These are phyloP conservation scores for Megaustenia siamemsis DNA, from an alignment of 2,888 invertebrate genomes.

Conservation along the genomic window DNA sequence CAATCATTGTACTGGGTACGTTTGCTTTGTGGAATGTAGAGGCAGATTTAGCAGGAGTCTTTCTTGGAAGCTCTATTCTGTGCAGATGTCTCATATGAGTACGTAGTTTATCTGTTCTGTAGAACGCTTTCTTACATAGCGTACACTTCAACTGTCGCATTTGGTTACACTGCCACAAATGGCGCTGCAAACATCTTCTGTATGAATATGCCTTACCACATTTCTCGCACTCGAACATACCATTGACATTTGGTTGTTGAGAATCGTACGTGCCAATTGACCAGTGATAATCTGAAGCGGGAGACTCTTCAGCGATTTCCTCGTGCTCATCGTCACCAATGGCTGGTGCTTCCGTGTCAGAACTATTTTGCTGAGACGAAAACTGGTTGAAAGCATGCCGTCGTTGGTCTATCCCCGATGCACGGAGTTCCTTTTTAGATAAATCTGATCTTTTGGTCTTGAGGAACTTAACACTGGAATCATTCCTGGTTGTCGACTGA, in stretches of 20 bases:
- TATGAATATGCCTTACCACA: slow-evolving; percentile 50
- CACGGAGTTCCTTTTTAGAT: not conserved
- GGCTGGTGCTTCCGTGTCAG: not conserved
- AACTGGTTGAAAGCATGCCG: not conserved
- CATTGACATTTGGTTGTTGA: slow-evolving; percentile 20
- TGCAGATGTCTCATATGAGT: slow-evolving; percentile 30
- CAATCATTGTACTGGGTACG: not conserved
- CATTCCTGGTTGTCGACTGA: not conserved
- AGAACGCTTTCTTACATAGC: slow-evolving; percentile 33
- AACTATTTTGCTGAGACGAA: not conserved
- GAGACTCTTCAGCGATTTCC: not conserved
- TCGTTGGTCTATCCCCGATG: not conserved
- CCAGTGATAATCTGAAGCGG: not conserved
- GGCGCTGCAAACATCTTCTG: slow-evolving; percentile 37
- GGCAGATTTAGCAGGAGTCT: not conserved
- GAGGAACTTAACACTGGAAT: not conserved
- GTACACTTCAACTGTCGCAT: slow-evolving; percentile 20
- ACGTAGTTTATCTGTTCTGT: slow-evolving; percentile 38
- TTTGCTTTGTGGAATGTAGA: not conserved
- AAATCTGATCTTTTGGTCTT: not conserved
- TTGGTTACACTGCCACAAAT: slow-evolving; percentile 42
- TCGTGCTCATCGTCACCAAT: not conserved
- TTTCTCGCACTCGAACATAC: slow-evolving; percentile 34
- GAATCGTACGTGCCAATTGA: not conserved
- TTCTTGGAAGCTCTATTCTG: slow-evolving; percentile 17